Conservation (phyloP, 2,113 vertebrate genomes). For the Apaloderma vittatum region DNA sequence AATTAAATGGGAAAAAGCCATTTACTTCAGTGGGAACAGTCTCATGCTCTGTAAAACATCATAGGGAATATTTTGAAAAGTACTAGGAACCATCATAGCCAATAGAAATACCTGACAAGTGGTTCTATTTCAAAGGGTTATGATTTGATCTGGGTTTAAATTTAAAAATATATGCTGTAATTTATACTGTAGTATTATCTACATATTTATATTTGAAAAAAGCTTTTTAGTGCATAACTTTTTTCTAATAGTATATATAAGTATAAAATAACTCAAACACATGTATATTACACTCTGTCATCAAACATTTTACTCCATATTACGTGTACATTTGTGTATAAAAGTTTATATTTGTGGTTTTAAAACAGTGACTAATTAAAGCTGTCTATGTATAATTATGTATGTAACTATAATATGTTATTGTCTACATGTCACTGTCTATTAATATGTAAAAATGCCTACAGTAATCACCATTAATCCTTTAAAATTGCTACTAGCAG, state of each 20-base stretch:
- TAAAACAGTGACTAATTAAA: slow-evolving; percentile 80
- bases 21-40: neutral
- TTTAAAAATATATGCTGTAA: slow-evolving; percentile 60
- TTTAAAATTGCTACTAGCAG: slow-evolving; percentile 17
- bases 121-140: neutral
- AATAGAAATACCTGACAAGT: neutral
- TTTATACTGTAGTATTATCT: slow-evolving; percentile 34
- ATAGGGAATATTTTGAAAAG: neutral
- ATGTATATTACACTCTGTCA: slow-evolving; percentile 71
- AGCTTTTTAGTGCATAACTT: neutral
- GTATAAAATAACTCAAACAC: slow-evolving; percentile 36
- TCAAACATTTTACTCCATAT: slow-evolving; percentile 71
- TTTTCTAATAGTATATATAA: neutral
- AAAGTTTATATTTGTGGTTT: slow-evolving; percentile 82
- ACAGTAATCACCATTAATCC: slow-evolving; percentile 22
- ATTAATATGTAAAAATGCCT: slow-evolving; percentile 57
- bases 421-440: slow-evolving; percentile 75
- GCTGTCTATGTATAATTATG: slow-evolving; percentile 81
- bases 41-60: neutral
- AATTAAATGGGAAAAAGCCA: neutral
- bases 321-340: slow-evolving; percentile 89
- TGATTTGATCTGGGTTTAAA: slow-evolving; percentile 22
- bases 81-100: neutral
- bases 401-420: slow-evolving; percentile 85
- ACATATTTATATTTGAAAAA: slow-evolving; percentile 70